A percentile compares a stretch with the other conserved stretches of the same genome.
These are phyloP conservation scores for Ptycholaimellus sp. DNA, from an alignment of 2,888 invertebrate species.

Conservation along the genomic window DNA sequence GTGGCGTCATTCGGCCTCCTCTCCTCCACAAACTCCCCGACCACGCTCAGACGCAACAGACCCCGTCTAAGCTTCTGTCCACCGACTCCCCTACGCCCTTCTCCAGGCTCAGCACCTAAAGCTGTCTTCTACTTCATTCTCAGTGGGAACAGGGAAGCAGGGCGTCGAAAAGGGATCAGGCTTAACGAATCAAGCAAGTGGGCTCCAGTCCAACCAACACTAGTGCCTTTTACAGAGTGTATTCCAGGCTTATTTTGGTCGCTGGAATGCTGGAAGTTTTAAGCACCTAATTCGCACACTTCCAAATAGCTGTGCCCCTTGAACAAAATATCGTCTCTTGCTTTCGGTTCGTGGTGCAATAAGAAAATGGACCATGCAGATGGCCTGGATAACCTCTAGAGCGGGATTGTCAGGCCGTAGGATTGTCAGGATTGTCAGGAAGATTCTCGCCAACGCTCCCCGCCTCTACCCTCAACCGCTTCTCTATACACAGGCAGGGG, in stretches of 20 bases:
- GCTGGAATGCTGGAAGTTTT: too few relatives aligned
- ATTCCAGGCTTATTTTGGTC: too few relatives aligned
- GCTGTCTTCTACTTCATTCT: background rate
- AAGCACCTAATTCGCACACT: too few relatives aligned
- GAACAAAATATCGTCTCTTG: too few relatives aligned
- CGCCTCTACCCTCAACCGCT: constrained; percentile 9
- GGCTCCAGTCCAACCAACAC: too few relatives aligned
- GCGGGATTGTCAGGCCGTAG: constrained; percentile 41
- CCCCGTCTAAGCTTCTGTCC: constrained; percentile 45
- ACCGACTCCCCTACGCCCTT: constrained; percentile 28
- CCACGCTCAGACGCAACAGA: constrained; percentile 42
- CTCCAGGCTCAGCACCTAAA: constrained; percentile 39
- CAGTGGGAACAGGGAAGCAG: background rate
- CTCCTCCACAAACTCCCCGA: constrained; percentile 67
- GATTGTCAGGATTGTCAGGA: constrained; percentile 30
- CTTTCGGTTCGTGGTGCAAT: too few relatives aligned
- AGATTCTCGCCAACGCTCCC: constrained; percentile 17
- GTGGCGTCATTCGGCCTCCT: constrained; percentile 58
- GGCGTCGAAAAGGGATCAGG: constrained; percentile 1
- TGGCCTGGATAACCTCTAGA: constrained; percentile 59
- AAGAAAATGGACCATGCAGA: constrained; percentile 75
- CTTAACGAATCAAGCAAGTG: background rate
- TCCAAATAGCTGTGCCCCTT: too few relatives aligned
- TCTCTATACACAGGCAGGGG: too few relatives aligned
- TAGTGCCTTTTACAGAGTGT: too few relatives aligned